These are phyloP conservation scores for Phyllotis vaccarum DNA, from an alignment of 2,797 vertebrate genomes.

Conservation along the genomic window DNA sequence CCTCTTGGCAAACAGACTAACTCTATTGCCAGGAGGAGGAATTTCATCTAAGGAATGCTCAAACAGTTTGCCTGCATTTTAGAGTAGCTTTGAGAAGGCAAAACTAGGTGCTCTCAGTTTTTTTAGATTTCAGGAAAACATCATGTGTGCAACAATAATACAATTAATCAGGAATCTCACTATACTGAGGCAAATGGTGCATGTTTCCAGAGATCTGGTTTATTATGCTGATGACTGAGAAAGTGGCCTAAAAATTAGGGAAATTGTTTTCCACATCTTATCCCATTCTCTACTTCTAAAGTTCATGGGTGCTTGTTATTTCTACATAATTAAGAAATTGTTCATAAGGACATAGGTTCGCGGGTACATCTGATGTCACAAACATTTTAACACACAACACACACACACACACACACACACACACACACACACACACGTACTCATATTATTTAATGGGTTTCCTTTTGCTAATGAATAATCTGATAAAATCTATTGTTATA, in stretches of 20 bases:
- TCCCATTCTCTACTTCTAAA: not conserved
- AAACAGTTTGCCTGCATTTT: not conserved
- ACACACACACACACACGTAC: too few species aligned
- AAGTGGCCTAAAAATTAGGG: not conserved
- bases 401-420: too few species aligned
- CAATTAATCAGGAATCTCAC: not conserved
- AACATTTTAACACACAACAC: not conserved
- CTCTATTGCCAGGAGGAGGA: not conserved
- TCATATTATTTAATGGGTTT: not conserved
- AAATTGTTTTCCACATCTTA: not conserved
- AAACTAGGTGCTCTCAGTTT: not conserved
- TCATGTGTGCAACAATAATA: not conserved
- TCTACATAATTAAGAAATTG: not conserved
- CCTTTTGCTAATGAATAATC: not conserved
- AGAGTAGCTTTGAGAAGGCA: constrained; percentile 25
- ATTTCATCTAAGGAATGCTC: constrained; percentile 33
- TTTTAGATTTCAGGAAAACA: not conserved
- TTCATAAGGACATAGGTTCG: not conserved
- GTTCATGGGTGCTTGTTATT: not conserved
- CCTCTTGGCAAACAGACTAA: constrained; percentile 41
- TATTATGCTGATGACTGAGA: not conserved
- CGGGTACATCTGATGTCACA: not conserved
- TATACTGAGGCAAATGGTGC: not conserved
- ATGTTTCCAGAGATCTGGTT: not conserved
- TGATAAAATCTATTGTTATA: not conserved